These are phyloP conservation scores for Phrynosoma blainvillii DNA, from an alignment of 2,113 vertebrate genomes.

Conservation along the genomic window DNA sequence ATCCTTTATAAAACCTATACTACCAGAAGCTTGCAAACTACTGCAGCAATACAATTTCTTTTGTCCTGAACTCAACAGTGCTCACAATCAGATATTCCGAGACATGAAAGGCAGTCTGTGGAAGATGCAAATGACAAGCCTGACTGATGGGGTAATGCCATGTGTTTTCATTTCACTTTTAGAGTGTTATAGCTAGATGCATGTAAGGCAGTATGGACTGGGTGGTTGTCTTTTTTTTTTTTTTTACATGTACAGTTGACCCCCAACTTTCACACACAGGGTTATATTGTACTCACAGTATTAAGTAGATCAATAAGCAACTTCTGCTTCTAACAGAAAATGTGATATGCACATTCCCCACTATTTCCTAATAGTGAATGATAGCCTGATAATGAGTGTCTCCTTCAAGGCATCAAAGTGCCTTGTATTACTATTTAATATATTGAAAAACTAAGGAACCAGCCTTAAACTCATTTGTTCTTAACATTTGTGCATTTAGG, in stretches of 20 bases:
- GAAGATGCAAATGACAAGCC: no score
- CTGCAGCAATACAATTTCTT: background rate
- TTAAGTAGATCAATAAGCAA: background rate
- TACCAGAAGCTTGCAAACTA: background rate
- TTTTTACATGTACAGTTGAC: no score
- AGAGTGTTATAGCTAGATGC: no score
- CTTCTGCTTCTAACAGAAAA: background rate
- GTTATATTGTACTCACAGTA: background rate
- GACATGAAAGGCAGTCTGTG: no score
- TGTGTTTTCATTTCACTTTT: no score
- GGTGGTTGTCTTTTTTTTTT: no score
- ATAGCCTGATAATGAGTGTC: background rate
- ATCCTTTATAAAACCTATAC: background rate
- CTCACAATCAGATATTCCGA: no score
- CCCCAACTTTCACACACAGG: no score
- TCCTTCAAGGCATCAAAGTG: background rate
- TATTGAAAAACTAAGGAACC: slow-evolving; percentile 5
- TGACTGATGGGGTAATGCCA: no score
- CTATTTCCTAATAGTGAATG: background rate
- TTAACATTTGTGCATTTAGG: background rate
- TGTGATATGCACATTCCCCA: background rate
- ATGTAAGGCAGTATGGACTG: no score
- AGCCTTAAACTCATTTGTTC: slow-evolving; percentile 2
- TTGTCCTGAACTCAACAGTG: no score
- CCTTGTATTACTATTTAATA: background rate